A percentile compares a stretch with the other conserved stretches of the same genome.
Evolutionary conservation across 2,888 invertebrate species (phyloP).

Genomic region (Nemurella pictetii): DNA sequence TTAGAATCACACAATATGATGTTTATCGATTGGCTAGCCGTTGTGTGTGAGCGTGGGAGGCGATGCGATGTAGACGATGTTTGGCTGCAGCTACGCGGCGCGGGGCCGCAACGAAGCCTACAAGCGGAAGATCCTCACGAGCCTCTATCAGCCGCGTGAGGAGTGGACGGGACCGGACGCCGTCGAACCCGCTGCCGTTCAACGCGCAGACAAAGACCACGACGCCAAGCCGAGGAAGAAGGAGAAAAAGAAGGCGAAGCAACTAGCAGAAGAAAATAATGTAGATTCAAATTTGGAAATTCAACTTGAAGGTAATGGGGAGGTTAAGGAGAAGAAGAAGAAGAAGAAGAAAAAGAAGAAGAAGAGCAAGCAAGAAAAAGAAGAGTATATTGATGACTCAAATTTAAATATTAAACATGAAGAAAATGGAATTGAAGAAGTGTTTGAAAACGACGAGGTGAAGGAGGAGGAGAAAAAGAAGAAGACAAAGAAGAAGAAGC

Average conservation of each 20-base stretch:
- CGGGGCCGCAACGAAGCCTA: constrained; percentile 61
- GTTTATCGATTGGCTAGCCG: no score
- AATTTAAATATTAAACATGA: constrained; percentile 6
- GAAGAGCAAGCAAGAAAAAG: not conserved
- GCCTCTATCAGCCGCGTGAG: constrained; percentile 60
- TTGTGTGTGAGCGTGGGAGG: no score
- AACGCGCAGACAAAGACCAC: no score
- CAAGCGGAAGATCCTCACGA: constrained; percentile 78
- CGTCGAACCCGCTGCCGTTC: no score
- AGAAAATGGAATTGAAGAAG: constrained; percentile 44
- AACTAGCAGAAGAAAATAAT: constrained; percentile 32
- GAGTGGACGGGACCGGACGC: not conserved
- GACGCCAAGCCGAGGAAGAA: constrained; percentile 30
- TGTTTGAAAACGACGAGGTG: constrained; percentile 32
- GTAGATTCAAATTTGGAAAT: no score
- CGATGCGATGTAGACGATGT: constrained; percentile 68
- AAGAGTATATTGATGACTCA: not conserved
- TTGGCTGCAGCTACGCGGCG: not conserved
- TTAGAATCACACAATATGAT: no score
- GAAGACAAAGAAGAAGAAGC: constrained; percentile 45
- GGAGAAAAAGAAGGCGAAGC: constrained; percentile 32
- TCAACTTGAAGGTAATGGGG: no score
- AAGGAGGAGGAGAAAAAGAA: constrained; percentile 41
- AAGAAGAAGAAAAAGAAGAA: constrained; percentile 45
- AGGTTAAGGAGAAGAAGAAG: constrained; percentile 32